Evolutionary conservation across 2,797 vertebrate species (phyloP).

Genomic region (Acanthiza pusilla): DNA sequence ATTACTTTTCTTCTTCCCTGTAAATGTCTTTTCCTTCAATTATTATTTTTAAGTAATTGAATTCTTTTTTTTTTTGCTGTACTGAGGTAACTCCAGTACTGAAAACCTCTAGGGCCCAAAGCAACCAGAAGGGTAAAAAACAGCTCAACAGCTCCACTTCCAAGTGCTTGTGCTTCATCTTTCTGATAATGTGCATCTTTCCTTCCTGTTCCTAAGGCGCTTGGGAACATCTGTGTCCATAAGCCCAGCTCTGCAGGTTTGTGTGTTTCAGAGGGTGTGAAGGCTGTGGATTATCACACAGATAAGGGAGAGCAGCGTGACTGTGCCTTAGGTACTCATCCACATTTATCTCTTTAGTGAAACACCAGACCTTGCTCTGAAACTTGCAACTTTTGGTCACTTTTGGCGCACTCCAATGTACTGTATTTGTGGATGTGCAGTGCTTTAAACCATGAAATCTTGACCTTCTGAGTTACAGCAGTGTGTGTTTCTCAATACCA

Average conservation of each 20-base stretch:
- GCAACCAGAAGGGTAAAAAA: neutral
- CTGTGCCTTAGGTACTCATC: neutral
- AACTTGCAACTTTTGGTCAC: neutral
- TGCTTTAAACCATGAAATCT: neutral
- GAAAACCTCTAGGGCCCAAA: neutral
- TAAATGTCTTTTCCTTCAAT: neutral
- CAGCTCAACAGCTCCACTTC: neutral
- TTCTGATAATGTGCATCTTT: neutral
- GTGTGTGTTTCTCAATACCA: neutral
- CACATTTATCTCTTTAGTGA: neutral
- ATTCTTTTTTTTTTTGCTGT: neutral
- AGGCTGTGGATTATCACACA: neutral
- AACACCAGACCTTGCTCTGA: neutral
- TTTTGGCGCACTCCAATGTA: neutral
- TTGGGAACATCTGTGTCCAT: neutral
- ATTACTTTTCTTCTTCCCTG: neutral
- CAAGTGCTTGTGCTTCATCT: neutral
- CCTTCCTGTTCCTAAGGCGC: neutral
- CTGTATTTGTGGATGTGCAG: neutral
- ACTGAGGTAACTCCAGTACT: neutral
- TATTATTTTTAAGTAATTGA: neutral
- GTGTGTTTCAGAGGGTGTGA: neutral
- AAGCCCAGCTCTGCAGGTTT: neutral
- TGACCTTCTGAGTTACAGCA: neutral
- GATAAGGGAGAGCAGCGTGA: fast-evolving